Base-by-base conservation (phyloP, 2,113 vertebrate genomes). In the Globicephala melas region DNA sequence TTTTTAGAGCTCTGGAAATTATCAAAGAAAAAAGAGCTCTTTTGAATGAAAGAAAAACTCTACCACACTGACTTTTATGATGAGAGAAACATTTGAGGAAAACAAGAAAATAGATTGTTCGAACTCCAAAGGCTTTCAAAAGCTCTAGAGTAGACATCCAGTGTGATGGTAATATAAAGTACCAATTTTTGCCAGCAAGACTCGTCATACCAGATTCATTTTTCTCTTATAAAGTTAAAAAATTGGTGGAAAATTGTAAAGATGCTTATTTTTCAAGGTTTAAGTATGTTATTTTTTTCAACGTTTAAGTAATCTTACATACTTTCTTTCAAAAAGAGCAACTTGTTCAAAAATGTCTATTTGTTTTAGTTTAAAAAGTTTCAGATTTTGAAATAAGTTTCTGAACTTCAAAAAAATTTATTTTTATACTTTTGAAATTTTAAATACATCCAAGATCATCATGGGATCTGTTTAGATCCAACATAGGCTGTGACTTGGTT, bases 51-150 rank as follows among this genome's bases (percentile, higher is more conserved):
- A 89, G 47, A 89, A 80, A 87, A 80, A 79, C 63, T 62, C 10
- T 36, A 89, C 31, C 28, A 50, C 7, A 41, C 23, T 62, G 38
- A 53, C n/a, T 79, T 73, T 74, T 80, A 92, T 31, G 36, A 68
- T 86, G 55, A 84, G 8, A 84, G 50, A 80, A 96, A 81, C 36
- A 84, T 70, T 96, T 91, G 26, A 84, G 41, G 36, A 82, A 97
- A 65, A 53, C 23, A 65, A 68, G 62, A 92, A 77, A 71, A 82
- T 18, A 92, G 6, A 53, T 47, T 63, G 4, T 76, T 92, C 13
- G 79, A 76, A 76, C 77, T 76, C 12, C 20, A 77, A 50, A 79
- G 4, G 50, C 1, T 86, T 93, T 71, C 20, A 31, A 74, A 67
- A 83, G 33, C 15, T 74, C 60, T 65, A 80, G 6, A 36, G 33